These are phyloP conservation scores for Rhorus exstirpatorius DNA, from an alignment of 2,888 invertebrate genomes.

Conservation along the genomic window DNA sequence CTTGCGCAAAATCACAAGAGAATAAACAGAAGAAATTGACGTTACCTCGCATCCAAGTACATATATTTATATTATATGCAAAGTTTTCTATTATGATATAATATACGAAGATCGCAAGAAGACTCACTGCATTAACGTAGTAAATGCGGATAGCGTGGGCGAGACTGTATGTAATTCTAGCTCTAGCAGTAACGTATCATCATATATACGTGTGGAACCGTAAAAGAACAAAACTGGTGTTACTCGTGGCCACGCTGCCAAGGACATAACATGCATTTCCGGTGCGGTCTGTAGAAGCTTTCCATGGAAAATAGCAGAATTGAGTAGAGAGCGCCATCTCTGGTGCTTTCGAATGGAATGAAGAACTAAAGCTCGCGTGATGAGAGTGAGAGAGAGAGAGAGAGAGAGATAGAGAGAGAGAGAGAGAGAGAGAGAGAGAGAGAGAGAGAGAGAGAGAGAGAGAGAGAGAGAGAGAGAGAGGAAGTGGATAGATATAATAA, in stretches of 20 bases:
- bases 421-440: background rate
- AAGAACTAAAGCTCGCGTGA: background rate
- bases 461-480: background rate
- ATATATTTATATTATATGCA: no score
- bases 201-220: background rate
- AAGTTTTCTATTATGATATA: constrained; percentile 20
- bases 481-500: background rate
- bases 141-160: constrained; percentile 1
- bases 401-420: background rate
- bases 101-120: constrained; percentile 2
- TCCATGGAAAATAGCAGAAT: constrained; percentile 54
- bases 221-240: constrained; percentile 15
- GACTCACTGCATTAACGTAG: constrained; percentile 38
- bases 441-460: background rate
- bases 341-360: constrained; percentile 5
- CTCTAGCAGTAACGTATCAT: background rate
- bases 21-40: no score
- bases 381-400: background rate
- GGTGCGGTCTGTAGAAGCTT: constrained; percentile 74
- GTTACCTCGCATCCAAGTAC: no score
- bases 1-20: no score
- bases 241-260: constrained; percentile 67
- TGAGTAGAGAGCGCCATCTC: constrained; percentile 41
- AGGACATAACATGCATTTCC: constrained; percentile 77
- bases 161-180: constrained; percentile 18